Conservation (phyloP, 2,113 vertebrate species). For the Apteryx owenii region DNA sequence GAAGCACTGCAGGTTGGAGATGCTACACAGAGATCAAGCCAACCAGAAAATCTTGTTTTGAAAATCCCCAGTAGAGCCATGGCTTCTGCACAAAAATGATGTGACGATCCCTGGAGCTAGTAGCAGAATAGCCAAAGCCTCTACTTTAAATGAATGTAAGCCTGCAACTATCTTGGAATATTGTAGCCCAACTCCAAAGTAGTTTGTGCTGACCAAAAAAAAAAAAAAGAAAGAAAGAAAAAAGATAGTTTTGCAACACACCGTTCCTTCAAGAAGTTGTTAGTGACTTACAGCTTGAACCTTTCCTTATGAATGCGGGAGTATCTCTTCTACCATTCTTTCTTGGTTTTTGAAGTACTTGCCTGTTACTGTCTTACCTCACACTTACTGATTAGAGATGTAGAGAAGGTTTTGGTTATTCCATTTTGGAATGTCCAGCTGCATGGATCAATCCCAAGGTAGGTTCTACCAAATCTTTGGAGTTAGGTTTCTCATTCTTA, state of each 20-base stretch:
- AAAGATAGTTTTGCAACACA: accelerated
- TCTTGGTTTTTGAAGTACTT: background rate
- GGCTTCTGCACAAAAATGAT: background rate
- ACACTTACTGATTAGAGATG: background rate
- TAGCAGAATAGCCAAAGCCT: background rate
- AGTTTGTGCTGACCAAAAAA: background rate
- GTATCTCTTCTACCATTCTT: background rate
- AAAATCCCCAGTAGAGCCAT: accelerated
- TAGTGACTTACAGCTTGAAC: background rate
- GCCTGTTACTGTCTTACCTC: background rate
- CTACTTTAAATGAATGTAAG: accelerated
- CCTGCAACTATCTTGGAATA: background rate
- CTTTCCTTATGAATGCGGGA: background rate
- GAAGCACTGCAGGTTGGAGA: background rate
- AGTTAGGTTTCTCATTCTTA: background rate
- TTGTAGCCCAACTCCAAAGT: background rate
- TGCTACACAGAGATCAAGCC: background rate
- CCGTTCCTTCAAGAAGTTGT: background rate
- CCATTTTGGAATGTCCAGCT: accelerated
- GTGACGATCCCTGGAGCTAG: accelerated
- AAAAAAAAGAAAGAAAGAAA: too few relatives aligned
- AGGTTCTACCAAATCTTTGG: background rate
- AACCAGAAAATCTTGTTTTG: background rate
- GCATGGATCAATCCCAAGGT: background rate
- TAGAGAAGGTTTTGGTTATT: background rate